These are phyloP conservation scores for Dasysyrphus tricinctus DNA, from an alignment of 2,888 invertebrate genomes.

Conservation along the genomic window DNA sequence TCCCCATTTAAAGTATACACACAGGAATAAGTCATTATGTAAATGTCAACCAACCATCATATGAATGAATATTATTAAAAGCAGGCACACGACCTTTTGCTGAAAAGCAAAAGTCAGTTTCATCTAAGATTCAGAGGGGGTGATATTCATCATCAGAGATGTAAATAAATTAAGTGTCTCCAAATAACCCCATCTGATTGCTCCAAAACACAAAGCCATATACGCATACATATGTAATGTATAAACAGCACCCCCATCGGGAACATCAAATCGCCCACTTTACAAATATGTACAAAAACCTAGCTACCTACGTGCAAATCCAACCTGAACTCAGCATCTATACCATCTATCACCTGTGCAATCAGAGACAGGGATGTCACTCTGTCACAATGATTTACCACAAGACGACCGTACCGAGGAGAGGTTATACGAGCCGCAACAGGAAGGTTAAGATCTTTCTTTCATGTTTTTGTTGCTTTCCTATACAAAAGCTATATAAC, in stretches of 20 bases:
- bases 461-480: background rate
- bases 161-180: constrained; percentile 60
- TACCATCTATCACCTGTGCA: constrained; percentile 68
- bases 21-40: constrained; percentile 14
- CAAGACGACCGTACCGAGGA: background rate
- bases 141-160: background rate
- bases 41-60: constrained; percentile 30
- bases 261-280: constrained; percentile 34
- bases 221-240: background rate
- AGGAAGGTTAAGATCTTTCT: constrained; percentile 7
- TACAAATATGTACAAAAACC: background rate
- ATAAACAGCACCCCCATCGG: constrained; percentile 16
- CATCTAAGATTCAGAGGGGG: background rate
- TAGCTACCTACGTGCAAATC: constrained; percentile 17
- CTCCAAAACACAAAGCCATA: constrained; percentile 4
- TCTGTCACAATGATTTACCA: constrained; percentile 72
- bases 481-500: constrained; percentile 19
- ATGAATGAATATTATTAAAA: constrained; percentile 14
- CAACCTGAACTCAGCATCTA: constrained; percentile 57
- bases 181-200: constrained; percentile 21
- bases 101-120: background rate
- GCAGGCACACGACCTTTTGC: constrained; percentile 42
- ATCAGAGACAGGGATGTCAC: constrained; percentile 69
- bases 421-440: background rate
- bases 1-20: background rate